Percentiles rank a stretch among this genome's conserved stretches.
Conservation (phyloP, 2,113 vertebrate genomes). For the Trachemys scripta region DNA sequence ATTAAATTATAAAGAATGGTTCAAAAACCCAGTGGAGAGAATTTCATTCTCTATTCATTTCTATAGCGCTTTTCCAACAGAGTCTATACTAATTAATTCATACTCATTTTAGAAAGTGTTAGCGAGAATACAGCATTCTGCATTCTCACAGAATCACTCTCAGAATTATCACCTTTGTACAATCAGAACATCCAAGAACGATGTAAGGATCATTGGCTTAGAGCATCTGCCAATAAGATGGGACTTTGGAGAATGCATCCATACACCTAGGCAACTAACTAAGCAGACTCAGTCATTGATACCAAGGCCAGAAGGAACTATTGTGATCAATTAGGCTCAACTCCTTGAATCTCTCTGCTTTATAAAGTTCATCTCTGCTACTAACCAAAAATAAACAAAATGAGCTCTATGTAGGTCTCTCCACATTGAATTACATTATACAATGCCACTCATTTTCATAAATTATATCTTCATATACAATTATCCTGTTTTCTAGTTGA, state of each 20-base stretch:
- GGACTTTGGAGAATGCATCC: accelerated
- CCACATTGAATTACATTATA: conserved; percentile 52
- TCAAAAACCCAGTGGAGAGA: background rate
- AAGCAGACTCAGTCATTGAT: background rate
- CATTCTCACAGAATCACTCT: background rate
- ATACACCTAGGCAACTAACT: background rate
- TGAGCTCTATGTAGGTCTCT: conserved; percentile 43
- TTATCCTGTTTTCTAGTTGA: conserved; percentile 64
- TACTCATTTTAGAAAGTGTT: background rate
- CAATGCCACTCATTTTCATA: conserved; percentile 63
- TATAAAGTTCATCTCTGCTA: background rate
- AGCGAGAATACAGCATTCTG: background rate
- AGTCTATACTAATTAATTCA: background rate
- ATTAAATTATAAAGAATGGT: background rate
- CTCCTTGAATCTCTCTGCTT: background rate
- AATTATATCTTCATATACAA: conserved; percentile 45
- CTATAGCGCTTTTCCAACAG: background rate
- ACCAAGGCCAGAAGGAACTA: background rate
- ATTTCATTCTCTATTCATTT: background rate
- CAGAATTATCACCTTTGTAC: background rate
- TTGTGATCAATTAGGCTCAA: background rate
- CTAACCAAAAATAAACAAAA: conserved; percentile 32
- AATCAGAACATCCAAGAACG: background rate
- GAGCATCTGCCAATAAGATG: background rate
- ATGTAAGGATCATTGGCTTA: background rate